Conservation (phyloP, 2,113 vertebrate genomes). For the Synchiropus splendidus region DNA sequence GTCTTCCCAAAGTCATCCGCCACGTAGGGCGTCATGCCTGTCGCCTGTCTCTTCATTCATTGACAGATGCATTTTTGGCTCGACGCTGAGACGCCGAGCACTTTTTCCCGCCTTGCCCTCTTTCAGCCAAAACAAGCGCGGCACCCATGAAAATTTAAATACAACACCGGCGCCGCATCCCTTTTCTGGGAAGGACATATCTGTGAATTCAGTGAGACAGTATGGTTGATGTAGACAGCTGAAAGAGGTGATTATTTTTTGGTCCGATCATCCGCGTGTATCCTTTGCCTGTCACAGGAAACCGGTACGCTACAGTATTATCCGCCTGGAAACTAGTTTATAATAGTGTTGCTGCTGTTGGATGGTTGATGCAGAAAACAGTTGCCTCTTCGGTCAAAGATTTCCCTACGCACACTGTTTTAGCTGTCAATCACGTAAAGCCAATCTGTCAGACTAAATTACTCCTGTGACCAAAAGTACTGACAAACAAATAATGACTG, state of each 20-base stretch:
- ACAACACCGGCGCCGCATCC: constrained; percentile 11
- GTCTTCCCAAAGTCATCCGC: constrained; percentile 69
- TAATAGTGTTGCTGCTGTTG: no score
- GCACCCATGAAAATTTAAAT: constrained; percentile 60
- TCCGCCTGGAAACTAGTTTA: no score
- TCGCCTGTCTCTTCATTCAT: constrained; percentile 54
- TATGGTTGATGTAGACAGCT: constrained; percentile 8
- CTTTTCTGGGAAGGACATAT: constrained; percentile 11
- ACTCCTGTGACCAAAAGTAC: no score
- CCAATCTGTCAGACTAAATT: no score
- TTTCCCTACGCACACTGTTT: no score
- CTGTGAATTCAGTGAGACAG: constrained; percentile 1
- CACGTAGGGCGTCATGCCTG: constrained; percentile 53
- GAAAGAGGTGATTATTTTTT: background rate
- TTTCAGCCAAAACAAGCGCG: constrained; percentile 52
- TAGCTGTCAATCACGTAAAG: no score
- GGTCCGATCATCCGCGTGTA: no score
- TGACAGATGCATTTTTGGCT: constrained; percentile 67
- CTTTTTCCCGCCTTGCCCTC: constrained; percentile 35
- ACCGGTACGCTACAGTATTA: no score
- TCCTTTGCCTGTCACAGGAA: no score
- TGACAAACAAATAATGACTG: no score
- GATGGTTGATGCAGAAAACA: no score
- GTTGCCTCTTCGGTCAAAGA: no score
- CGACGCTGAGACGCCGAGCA: constrained; percentile 47